Conservation (phyloP, 2,113 vertebrate species). For the Percopsis transmontana region DNA sequence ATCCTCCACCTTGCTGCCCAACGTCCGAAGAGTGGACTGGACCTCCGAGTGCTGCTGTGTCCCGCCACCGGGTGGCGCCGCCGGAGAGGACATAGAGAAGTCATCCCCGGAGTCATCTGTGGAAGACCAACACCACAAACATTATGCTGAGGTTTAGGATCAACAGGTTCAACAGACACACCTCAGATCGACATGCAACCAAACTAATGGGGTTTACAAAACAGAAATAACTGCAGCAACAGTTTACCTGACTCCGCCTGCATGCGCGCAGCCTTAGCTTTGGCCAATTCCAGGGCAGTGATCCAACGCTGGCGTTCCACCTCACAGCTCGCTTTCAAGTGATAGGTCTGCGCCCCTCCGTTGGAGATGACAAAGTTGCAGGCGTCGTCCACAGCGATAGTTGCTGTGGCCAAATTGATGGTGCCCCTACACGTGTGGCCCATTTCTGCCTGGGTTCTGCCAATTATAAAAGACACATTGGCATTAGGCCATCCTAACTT, state of each 20-base stretch:
- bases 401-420: slow-evolving; percentile 94
- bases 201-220: background rate
- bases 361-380: slow-evolving; percentile 98
- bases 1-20: slow-evolving; percentile 96
- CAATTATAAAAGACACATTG: background rate
- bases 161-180: background rate
- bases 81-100: slow-evolving; percentile 79
- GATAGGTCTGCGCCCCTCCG: slow-evolving; percentile 93
- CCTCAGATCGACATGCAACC: too few species aligned
- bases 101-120: slow-evolving; percentile 93
- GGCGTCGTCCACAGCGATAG: slow-evolving; percentile 92
- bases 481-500: background rate
- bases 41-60: slow-evolving; percentile 87
- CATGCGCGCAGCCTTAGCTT: slow-evolving; percentile 94
- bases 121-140: slow-evolving; percentile 6
- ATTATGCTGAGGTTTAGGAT: background rate
- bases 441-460: slow-evolving; percentile 95
- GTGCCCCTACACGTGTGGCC: slow-evolving; percentile 95
- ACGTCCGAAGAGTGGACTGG: slow-evolving; percentile 88
- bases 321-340: slow-evolving; percentile 94
- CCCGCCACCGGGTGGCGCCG: slow-evolving; percentile 45
- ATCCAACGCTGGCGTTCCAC: slow-evolving; percentile 96
- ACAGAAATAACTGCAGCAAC: background rate
- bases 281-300: slow-evolving; percentile 92
- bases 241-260: slow-evolving; percentile 90